These are phyloP conservation scores for Schizopygopsis malacanthus DNA, from an alignment of 2,797 vertebrate genomes.

Conservation along the genomic window DNA sequence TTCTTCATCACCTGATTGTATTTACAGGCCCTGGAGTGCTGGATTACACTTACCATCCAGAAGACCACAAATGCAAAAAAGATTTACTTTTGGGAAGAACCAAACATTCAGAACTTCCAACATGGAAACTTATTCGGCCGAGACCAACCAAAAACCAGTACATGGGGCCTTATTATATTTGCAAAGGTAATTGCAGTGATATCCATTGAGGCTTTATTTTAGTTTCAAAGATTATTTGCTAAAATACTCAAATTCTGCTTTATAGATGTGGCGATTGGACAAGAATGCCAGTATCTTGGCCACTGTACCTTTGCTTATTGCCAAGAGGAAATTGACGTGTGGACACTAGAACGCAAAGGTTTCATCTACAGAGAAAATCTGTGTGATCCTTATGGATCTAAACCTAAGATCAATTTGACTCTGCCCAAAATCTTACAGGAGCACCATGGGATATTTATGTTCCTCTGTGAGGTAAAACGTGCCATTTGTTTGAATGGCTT, in stretches of 20 bases:
- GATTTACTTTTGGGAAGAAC: slow-evolving; percentile 91
- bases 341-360: slow-evolving; percentile 95
- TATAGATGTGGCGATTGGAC: slow-evolving; percentile 92
- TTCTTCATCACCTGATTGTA: background rate
- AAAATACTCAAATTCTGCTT: slow-evolving; percentile 24
- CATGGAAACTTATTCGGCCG: slow-evolving; percentile 94
- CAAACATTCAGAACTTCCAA: slow-evolving; percentile 84
- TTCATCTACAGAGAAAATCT: slow-evolving; percentile 92
- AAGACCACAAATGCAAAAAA: slow-evolving; percentile 97
- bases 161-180: slow-evolving; percentile 97
- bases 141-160: slow-evolving; percentile 97
- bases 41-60: slow-evolving; percentile 85
- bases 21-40: slow-evolving; percentile 85
- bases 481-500: background rate
- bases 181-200: slow-evolving; percentile 85
- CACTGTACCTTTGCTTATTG: slow-evolving; percentile 98
- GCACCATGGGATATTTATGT: slow-evolving; percentile 94
- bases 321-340: slow-evolving; percentile 98
- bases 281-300: slow-evolving; percentile 91
- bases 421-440: slow-evolving; percentile 92
- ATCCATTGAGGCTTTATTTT: background rate
- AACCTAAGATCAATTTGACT: slow-evolving; percentile 83
- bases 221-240: background rate
- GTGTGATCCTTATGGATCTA: slow-evolving; percentile 84
- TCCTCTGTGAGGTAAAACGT: slow-evolving; percentile 90